Evolutionary conservation across 2,888 invertebrate genomes (phyloP).

Genomic region (Lypha dubia): DNA sequence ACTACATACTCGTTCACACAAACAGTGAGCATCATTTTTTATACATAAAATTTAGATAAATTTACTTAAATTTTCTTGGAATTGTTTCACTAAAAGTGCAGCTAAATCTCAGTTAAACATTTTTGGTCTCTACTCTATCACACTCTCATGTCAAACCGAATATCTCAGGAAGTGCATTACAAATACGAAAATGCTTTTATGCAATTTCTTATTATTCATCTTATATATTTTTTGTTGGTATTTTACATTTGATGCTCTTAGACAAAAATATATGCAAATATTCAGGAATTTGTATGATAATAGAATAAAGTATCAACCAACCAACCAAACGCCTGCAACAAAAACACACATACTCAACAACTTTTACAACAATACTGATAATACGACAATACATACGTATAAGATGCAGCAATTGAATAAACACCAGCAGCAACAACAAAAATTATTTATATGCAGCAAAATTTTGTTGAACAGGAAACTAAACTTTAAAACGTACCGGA

Average conservation of each 20-base stretch:
- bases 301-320: conserved; percentile 45
- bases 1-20: too few species aligned
- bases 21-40: neutral
- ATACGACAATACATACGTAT: conserved; percentile 15
- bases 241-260: conserved; percentile 29
- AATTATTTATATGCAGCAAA: conserved; percentile 46
- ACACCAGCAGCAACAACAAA: conserved; percentile 48
- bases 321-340: too few species aligned
- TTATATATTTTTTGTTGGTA: too few species aligned
- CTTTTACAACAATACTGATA: conserved; percentile 26
- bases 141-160: neutral
- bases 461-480: conserved; percentile 61
- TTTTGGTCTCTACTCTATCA: neutral
- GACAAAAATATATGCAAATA: conserved; percentile 60
- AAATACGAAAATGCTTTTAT: conserved; percentile 55
- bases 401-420: conserved; percentile 47
- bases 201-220: conserved; percentile 37
- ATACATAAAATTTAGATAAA: neutral
- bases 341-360: neutral
- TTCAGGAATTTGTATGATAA: conserved; percentile 59
- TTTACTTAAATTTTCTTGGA: neutral
- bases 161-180: conserved; percentile 43
- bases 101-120: neutral
- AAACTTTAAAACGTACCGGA: conserved; percentile 68
- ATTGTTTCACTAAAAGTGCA: neutral